Percentiles rank a stretch among this genome's conserved stretches.
phyloP scores from a whole-genome alignment of 2,113 vertebrate species.

The Tautogolabrus adspersus region DNA sequence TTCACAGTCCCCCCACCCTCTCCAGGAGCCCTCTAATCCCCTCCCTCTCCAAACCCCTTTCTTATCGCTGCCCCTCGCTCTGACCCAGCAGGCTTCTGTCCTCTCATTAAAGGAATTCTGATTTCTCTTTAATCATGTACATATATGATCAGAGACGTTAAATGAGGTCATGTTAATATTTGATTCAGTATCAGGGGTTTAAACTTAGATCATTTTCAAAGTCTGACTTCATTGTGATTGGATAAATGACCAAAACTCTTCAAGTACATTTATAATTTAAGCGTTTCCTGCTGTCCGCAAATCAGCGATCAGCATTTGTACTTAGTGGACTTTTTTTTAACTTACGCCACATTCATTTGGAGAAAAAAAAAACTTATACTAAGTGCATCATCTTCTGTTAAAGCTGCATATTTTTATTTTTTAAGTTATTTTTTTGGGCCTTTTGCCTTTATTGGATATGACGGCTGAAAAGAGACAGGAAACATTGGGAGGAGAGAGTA shows the following conservation, averaged over 20 bases:
- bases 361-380: not conserved
- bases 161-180: constrained; percentile 44
- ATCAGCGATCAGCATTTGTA: not conserved
- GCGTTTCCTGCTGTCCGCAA: not conserved
- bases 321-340: not conserved
- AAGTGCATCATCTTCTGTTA: no score
- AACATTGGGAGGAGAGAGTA: no score
- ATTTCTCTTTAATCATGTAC: constrained; percentile 40
- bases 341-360: not conserved
- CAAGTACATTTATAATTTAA: constrained; percentile 9
- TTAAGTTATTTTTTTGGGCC: no score
- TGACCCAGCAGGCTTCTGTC: constrained; percentile 25
- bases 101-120: constrained; percentile 46
- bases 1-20: not conserved
- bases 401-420: no score
- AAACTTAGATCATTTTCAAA: constrained; percentile 40
- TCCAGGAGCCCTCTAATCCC: constrained; percentile 39
- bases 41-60: constrained; percentile 19
- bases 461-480: no score
- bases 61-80: constrained; percentile 35
- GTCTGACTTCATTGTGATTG: not conserved
- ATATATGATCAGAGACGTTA: constrained; percentile 46
- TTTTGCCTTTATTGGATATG: no score
- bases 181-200: constrained; percentile 33
- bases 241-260: not conserved